Evolutionary conservation across 2,113 vertebrate species (phyloP), one percentile per base, ranked within the genome.

Genomic region (Egretta garzetta): DNA sequence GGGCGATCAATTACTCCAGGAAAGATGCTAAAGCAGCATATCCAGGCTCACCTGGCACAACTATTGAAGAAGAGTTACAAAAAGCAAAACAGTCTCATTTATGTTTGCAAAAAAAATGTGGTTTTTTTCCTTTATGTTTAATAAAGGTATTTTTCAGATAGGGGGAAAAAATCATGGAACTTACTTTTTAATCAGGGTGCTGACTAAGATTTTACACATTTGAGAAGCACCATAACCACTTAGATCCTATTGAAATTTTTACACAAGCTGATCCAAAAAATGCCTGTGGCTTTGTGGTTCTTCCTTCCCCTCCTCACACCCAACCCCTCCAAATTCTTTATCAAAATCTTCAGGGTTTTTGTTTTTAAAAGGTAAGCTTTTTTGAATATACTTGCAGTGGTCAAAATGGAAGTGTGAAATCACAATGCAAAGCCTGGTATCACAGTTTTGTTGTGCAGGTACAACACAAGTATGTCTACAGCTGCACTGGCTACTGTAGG

Each of bases 11-110:
- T 72, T 85, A 68, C 53, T 80, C 27, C 18, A 70, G 23, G 28
- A 68, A 85, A 87, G 66, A 32, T 85, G 89, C 73, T 94, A 85
- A 70, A 92, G 66, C 32, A 93, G 74, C 74, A 82, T 23, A 92
- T 85, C 35, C 26, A 49, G 0, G 0, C 33, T 87, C 62, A 93
- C 49, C 62, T 90, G 49, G 35, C 30, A 60, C 21, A 91, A 20
- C 39, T 60, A 59, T 13, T 74, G 55, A 87, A 79, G 60, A 79
- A 68, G 37, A 39, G 17, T n/a, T 86, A 5, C 27, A 73, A 83
- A 90, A 94, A 87, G 73, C 37, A 85, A 84, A 95, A n/a, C 14
- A 49, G 49, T 67, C 37, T 67, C 37, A 79, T 33, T 89, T 86
- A 10, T 19, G 10, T 37, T 70, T 37, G 33, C 13, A 88, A 80